Evolutionary conservation across 2,797 vertebrate genomes (phyloP).

Genomic region (Hybognathus amarus): DNA sequence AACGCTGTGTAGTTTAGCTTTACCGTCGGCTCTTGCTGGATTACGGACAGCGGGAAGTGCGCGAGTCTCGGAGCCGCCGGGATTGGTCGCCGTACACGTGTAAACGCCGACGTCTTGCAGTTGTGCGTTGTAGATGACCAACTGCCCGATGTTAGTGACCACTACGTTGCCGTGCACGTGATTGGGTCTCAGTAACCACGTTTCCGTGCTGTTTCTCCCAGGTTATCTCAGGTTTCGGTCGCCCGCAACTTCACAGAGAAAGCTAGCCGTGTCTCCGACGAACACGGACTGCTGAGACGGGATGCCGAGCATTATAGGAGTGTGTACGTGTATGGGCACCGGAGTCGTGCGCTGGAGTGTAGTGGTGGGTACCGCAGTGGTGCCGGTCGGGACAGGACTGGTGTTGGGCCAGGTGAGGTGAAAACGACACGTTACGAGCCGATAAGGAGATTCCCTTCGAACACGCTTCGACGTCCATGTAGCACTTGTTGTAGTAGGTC

Average conservation of each 20-base stretch:
- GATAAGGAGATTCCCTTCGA: conserved; percentile 88
- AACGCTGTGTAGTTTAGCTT: conserved; percentile 81
- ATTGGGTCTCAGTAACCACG: conserved; percentile 86
- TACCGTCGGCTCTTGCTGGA: conserved; percentile 71
- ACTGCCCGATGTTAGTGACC: conserved; percentile 88
- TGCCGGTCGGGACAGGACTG: conserved; percentile 80
- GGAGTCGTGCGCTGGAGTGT: conserved; percentile 77
- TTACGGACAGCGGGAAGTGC: conserved; percentile 86
- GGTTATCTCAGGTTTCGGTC: conserved; percentile 84
- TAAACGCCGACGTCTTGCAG: conserved; percentile 84
- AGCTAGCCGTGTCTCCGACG: conserved; percentile 85
- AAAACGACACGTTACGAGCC: conserved; percentile 82
- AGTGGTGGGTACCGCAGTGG: conserved; percentile 79
- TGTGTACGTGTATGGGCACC: conserved; percentile 71
- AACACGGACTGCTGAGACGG: conserved; percentile 77
- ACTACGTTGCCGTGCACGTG: conserved; percentile 86
- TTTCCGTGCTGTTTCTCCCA: conserved; percentile 87
- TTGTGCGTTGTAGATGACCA: conserved; percentile 88
- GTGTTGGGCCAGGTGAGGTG: conserved; percentile 86
- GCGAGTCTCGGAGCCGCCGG: conserved; percentile 82
- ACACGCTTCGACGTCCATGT: conserved; percentile 98
- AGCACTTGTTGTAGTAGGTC: conserved; percentile 99
- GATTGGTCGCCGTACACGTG: conserved; percentile 86
- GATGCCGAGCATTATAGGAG: conserved; percentile 76
- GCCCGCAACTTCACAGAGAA: conserved; percentile 82